Evolutionary conservation across 2,797 vertebrate species (phyloP).

Genomic region (Poecilia picta): DNA sequence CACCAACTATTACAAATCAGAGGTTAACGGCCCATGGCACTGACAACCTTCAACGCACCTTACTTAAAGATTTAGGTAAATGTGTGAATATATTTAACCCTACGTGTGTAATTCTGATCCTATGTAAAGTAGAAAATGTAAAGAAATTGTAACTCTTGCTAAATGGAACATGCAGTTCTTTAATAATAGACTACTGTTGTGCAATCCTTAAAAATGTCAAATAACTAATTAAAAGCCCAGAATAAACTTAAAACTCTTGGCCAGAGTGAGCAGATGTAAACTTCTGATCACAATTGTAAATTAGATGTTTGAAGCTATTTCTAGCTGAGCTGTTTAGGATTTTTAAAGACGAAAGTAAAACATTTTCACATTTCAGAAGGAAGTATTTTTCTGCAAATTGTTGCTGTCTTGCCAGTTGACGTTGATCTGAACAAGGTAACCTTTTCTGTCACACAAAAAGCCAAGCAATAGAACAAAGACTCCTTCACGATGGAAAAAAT

Average conservation of each 20-base stretch:
- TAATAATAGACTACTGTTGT: background rate
- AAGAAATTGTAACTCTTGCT: background rate
- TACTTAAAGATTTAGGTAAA: background rate
- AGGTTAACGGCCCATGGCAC: background rate
- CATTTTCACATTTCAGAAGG: background rate
- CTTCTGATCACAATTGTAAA: background rate
- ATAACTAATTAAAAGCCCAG: background rate
- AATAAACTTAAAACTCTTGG: background rate
- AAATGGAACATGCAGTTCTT: background rate
- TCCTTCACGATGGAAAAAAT: background rate
- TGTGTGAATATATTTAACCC: background rate
- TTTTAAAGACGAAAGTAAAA: too few species aligned
- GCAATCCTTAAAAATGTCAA: background rate
- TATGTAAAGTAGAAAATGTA: background rate
- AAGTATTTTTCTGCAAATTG: background rate
- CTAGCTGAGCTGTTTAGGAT: background rate
- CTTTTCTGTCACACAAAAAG: background rate
- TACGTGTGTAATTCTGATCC: background rate
- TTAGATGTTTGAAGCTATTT: background rate
- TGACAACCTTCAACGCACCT: background rate
- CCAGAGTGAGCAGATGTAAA: background rate
- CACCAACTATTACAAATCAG: background rate
- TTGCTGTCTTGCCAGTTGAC: background rate
- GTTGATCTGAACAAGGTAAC: background rate
- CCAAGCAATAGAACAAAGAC: background rate